Percentiles rank a stretch among this genome's conserved stretches.
Evolutionary conservation across 2,888 invertebrate species (phyloP).

Genomic region (Drosophila monieri): DNA sequence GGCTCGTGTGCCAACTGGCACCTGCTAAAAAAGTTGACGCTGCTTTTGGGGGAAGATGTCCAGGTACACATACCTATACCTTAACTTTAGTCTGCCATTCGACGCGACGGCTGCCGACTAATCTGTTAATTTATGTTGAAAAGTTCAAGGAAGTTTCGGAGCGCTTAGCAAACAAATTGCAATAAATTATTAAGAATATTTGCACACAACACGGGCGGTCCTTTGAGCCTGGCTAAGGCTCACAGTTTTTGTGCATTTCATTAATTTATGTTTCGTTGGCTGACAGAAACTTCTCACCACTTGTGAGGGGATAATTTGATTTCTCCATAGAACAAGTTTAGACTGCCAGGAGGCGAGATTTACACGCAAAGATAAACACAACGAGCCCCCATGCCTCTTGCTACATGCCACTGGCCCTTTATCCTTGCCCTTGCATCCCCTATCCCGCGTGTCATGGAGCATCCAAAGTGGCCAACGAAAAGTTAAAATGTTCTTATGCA

Average conservation of each 20-base stretch:
- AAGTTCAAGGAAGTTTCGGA: conserved; percentile 69
- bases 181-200: conserved; percentile 75
- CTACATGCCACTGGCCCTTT: neutral
- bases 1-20: conserved; percentile 26
- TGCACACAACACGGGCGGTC: conserved; percentile 36
- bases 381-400: neutral
- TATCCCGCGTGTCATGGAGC: conserved; percentile 32
- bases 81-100: conserved; percentile 15
- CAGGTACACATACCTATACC: neutral
- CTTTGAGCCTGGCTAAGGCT: conserved; percentile 1
- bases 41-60: conserved; percentile 3
- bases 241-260: conserved; percentile 62
- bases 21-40: conserved; percentile 48
- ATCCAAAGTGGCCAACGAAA: conserved; percentile 72
- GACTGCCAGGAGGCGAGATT: conserved; percentile 62
- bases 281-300: conserved; percentile 41
- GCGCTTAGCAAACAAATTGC: conserved; percentile 73
- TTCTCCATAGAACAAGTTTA: conserved; percentile 47
- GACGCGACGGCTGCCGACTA: conserved; percentile 52
- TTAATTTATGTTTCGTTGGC: conserved; percentile 55
- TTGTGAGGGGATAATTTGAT: conserved; percentile 37
- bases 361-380: conserved; percentile 69
- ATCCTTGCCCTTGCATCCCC: neutral
- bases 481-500: conserved; percentile 77
- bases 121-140: conserved; percentile 76